Base-by-base conservation (phyloP, 1,140 invertebrate genomes). In the Eciton burchellii region DNA sequence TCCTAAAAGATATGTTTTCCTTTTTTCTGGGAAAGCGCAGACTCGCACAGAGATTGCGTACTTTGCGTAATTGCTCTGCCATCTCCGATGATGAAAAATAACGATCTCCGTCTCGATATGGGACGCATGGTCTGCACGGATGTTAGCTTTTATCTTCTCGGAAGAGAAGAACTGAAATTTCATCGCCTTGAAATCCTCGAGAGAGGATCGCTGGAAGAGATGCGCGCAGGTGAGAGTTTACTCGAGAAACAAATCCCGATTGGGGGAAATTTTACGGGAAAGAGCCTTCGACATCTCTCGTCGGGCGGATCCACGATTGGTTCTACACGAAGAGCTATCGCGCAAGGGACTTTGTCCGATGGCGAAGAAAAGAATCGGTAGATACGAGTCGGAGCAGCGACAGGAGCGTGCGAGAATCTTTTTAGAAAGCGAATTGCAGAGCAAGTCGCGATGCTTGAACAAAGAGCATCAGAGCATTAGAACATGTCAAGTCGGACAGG, bases 281-380 rank as follows among this genome's bases (percentile, higher is more conserved):
- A n/a, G 35, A 41, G 35, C n/a, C 29, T 12, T 12, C 16, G 24
- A 76, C n/a, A 26, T 76, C 19, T 52, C 49, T 14, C 1, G 11
- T 19, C 35, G 35, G 21, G 43, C 2, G 21, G 1, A 3, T 2
- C 35, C 35, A 1, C 70, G n/a, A 24, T 14, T 3, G 21, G 26
- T 6, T 52, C 45, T n/a, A 1, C 12, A 9, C 11, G 19, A 68
- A 79, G 68, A 56, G 24, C 45, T 68, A 43, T 79, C 21, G 62
- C 12, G 9, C 24, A 76, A 76, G 52, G 68, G 63, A 79, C 68
- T 77, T 68, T 24, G 43, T 79, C 57, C n/a, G 19, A 68, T 35
- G 35, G 11, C 41, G 49, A n/a, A 43, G 49, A 35, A 56, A 70
- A 54, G 68, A 79, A 57, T 79, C 21, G n/a, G n/a, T n/a, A n/a